phyloP scores from a whole-genome alignment of 2,113 vertebrate species.

The Hiodon alosoides region DNA sequence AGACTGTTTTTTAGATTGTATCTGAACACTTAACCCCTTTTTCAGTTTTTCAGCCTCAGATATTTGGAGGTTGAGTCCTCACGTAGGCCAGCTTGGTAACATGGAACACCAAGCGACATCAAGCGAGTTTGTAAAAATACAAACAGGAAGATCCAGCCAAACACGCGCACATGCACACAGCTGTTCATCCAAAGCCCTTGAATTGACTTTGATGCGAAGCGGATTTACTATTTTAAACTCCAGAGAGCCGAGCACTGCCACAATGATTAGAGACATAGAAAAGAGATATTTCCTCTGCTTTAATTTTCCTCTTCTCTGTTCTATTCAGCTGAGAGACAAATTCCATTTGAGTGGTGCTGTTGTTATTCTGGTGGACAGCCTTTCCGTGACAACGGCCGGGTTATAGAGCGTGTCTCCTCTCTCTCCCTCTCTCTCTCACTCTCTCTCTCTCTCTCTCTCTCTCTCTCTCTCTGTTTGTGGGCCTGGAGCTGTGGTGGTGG shows the following conservation, averaged over 20 bases:
- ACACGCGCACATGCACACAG: constrained; percentile 21
- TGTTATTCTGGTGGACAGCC: constrained; percentile 47
- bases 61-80: not conserved
- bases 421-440: not conserved
- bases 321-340: constrained; percentile 34
- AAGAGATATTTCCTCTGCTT: constrained; percentile 38
- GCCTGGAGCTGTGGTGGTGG: no score
- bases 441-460: no score
- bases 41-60: not conserved
- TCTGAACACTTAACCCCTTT: not conserved
- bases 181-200: constrained; percentile 33
- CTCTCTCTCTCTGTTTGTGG: no score
- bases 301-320: not conserved
- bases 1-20: not conserved
- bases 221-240: constrained; percentile 53
- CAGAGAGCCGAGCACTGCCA: constrained; percentile 23
- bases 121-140: not conserved
- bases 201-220: constrained; percentile 41
- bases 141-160: not conserved
- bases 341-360: constrained; percentile 40
- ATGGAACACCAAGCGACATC: no score
- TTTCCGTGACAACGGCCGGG: constrained; percentile 45
- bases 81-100: not conserved
- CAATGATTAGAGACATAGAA: constrained; percentile 37
- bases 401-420: constrained; percentile 40